Evolutionary conservation across 2,888 invertebrate species (phyloP), one percentile per base, ranked within the genome.

Genomic region (Dynastes grantii): DNA sequence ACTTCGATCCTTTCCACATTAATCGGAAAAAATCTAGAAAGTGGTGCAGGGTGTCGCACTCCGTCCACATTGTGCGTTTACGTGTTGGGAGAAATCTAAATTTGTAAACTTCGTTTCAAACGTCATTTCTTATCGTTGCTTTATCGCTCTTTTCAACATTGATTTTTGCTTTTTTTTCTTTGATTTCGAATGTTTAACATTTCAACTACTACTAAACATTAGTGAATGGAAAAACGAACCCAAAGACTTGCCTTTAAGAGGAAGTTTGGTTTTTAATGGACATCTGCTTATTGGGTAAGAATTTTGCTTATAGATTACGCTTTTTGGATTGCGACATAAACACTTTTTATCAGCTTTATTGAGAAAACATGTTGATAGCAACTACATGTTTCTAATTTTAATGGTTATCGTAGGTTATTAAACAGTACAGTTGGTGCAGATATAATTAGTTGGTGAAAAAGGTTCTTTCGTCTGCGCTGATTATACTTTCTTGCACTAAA

Each of bases 201-300:
- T 55, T 22, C 3, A 55, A 16, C 5, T 64, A 13, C 5, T 64
- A 32, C 2, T 37, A 64, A 64, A 29, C 13, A 64, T 27, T n/a
- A n/a, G 29, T 32, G 32, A 64, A 64, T 45, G 8, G 45, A 11
- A 63, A 63, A 63, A 63, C 13, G 22, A 63, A 45, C 16, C 45
- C 40, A 13, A 40, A 27, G 16, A 40, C 16, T 45, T 45, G 22
- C 37, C n/a, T 5, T 67, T 45, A 1, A 22, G n/a, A 13, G 13
- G 68, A 13, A 27, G 49, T 27, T 27, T 68, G n/a, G 29, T 27
- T 37, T 58, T 53, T 58, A 45, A 73, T 73, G 73, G 73, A 73
- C 58, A 37, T 58, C 58, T 73, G 73, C 37, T 58, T 73, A 22
- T 40, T 73, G 58, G 73, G 73, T 73, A 73, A 58, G 73, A 9